Evolutionary conservation across 2,797 vertebrate genomes (phyloP), one percentile per base, ranked within the genome.

Genomic region (Sus cebifrons): DNA sequence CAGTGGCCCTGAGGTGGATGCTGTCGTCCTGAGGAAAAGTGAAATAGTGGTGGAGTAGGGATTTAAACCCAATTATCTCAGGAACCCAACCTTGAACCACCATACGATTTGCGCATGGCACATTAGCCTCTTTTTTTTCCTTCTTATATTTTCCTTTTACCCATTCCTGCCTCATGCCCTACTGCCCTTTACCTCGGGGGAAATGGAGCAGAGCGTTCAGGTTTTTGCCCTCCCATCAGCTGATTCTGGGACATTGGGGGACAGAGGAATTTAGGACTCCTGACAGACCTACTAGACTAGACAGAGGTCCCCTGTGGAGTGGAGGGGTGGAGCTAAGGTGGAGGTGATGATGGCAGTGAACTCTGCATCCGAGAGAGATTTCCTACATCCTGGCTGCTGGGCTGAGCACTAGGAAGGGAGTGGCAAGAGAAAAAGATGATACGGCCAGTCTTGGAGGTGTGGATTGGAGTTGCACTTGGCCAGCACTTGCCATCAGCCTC

Each of bases 141-240:
- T 44, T 20, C 14, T 17, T 58, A 3, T 12, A 2, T 18, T 77
- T 77, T 44, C 56, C 7, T 25, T 36, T 58, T 23, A 25, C 21
- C 8, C 12, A 6, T 29, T 65, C 17, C 25, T 60, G 36, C 0
- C 20, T 36, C 0, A 0, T 2, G 3, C 14, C 44, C 52, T 56
- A 2, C 32, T 36, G 29, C 16, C 6, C n/a, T 77, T 81, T 7
- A 7, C 15, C 6, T 58, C 9, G 13, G 17, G 68, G 9, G 60
- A 75, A 4, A 27, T 7, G 60, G 36, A 13, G 8, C 6, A n/a
- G 68, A 58, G n/a, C 56, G 52, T 93, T 10, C 2, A 7, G 32
- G 56, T 27, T 68, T 67, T 65, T 52, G 11, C 81, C 56, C 56
- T 82, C 40, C 17, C 32, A 25, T 36, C 6, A 58, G 32, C 13